phyloP scores from a whole-genome alignment of 2,888 invertebrate genomes.

The Lasioglossum figueresi region DNA sequence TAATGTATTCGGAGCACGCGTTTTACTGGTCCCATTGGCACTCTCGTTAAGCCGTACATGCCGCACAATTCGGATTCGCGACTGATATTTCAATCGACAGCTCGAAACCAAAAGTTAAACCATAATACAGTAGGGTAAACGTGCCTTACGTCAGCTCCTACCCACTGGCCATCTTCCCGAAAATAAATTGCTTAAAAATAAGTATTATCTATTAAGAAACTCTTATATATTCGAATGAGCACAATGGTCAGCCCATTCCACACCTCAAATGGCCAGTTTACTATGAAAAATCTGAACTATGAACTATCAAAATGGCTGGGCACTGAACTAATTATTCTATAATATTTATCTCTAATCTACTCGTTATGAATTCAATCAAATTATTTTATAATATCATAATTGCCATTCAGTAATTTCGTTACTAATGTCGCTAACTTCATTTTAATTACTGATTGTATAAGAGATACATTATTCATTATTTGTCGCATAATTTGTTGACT shows the following conservation, averaged over 20 bases:
- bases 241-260: too few relatives aligned
- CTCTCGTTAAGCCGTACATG: slow-evolving; percentile 43
- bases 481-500: neutral
- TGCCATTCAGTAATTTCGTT: neutral
- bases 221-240: neutral
- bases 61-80: slow-evolving; percentile 44
- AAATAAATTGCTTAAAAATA: neutral
- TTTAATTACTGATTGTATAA: neutral
- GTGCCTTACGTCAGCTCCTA: neutral
- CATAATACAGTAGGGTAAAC: neutral
- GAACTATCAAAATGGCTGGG: neutral
- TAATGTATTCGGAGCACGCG: slow-evolving; percentile 71
- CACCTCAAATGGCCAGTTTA: neutral
- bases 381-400: neutral
- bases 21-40: slow-evolving; percentile 65
- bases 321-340: neutral
- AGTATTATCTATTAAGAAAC: neutral
- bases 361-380: neutral
- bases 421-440: neutral
- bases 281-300: too few relatives aligned
- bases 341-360: neutral
- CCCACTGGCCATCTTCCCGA: neutral
- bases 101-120: neutral
- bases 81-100: slow-evolving; percentile 49
- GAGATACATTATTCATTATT: neutral